Conservation (phyloP, 2,888 invertebrate species). For the Cyaniris semiargus region DNA sequence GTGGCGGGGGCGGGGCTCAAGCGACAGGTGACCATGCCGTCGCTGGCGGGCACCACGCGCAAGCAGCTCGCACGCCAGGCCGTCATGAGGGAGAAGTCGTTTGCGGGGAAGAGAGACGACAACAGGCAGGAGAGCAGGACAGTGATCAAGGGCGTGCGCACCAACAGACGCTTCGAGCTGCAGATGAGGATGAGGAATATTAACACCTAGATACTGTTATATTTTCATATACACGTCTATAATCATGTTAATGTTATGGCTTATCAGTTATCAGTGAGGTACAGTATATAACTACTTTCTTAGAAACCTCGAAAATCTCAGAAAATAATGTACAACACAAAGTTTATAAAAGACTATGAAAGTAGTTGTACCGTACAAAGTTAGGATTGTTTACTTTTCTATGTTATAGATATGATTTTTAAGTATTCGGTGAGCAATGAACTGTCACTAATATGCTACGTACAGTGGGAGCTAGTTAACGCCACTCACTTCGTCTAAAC, state of each 20-base stretch:
- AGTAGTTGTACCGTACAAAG: neutral
- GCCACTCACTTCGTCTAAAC: neutral
- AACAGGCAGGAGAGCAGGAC: conserved; percentile 68
- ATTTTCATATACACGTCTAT: neutral
- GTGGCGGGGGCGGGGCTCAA: conserved; percentile 40
- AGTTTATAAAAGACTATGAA: neutral
- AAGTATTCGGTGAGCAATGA: neutral
- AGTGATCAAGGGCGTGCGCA: conserved; percentile 83
- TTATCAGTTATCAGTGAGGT: neutral
- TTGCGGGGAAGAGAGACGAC: conserved; percentile 54
- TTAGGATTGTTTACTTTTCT: neutral
- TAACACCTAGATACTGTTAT: conserved; percentile 32
- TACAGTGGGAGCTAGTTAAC: neutral
- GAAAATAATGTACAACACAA: neutral
- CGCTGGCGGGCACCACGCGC: conserved; percentile 55
- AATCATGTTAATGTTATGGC: neutral
- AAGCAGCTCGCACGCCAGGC: conserved; percentile 58
- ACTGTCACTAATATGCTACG: neutral
- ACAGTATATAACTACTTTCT: neutral
- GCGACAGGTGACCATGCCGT: conserved; percentile 51
- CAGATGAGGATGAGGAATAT: conserved; percentile 84
- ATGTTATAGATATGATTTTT: neutral
- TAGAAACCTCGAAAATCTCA: neutral
- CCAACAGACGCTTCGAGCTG: conserved; percentile 86
- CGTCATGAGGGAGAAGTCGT: conserved; percentile 65